Base-by-base conservation (phyloP, 2,888 invertebrate species). In the Heliconius aoede region DNA sequence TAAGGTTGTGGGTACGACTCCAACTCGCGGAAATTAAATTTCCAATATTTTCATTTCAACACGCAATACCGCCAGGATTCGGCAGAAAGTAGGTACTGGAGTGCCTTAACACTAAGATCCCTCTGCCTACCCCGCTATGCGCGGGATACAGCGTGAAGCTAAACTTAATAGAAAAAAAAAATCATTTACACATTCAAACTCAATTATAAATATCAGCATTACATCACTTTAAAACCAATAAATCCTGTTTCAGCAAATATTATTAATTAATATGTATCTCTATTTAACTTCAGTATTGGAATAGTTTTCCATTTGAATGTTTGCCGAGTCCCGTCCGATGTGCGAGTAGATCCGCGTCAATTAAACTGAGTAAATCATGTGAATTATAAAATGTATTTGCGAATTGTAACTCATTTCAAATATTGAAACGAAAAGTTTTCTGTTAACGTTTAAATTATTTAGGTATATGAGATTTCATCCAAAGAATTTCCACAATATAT, bases 271-370 rank as follows among this genome's bases (percentile, higher is more conserved):
- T 30, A n/a, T n/a, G n/a, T n/a, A n/a, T 69, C 46, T 26, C 30
- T 69, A 46, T 69, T 51, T 51, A 51, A 30, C 68, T 51, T 26
- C 30, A 51, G 51, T 51, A 69, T 69, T 69, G 30, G 51, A 55
- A 69, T 69, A 69, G 68, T 51, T 51, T 51, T 69, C 68, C 51
- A 69, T 69, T 69, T 69, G 21, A 69, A 69, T 69, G 51, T 69
- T 69, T 69, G 30, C 51, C 9, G 13, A 69, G 30, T 28, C 68
- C 15, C 51, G 30, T 15, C 46, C 30, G 18, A 51, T 69, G 51
- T n/a, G n/a, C n/a, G n/a, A n/a, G n/a, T 51, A 69, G 30, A 51
- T 30, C 36, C 30, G n/a, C 4, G 51, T 30, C 68, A 51, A 69
- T 69, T 51, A 55, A 69, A 51, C 30, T 51, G 68, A 30, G 68